Evolutionary conservation across 2,888 invertebrate genomes (phyloP), one percentile per base, ranked within the genome.

Genomic region (Cerastis rubricosa): DNA sequence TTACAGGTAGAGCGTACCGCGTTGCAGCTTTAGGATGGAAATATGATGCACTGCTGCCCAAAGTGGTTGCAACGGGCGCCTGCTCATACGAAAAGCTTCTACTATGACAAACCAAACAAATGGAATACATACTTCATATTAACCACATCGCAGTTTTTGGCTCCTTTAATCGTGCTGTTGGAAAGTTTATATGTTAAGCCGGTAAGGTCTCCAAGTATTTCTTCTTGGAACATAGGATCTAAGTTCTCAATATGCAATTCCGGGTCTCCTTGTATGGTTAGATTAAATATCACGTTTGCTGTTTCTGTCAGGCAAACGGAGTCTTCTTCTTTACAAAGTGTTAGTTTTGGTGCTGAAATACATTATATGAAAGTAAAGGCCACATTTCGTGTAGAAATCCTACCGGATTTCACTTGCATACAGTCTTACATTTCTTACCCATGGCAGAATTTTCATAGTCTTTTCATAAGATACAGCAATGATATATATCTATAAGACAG

Each of bases 91-190:
- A 29, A 59, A 17, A 4, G 1, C 59, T 12, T 6, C 19, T 3
- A 9, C 9, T 29, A 35, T 35, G 1, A 8, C 8, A 59, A 59
- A 59, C n/a, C 3, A 40, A 43, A 49, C 40, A 1, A 40, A 9
- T 25, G n/a, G 0, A 43, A 51, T 51, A 64, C 77, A 35, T 83
- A 87, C 88, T 80, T 74, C 29, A 73, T 14, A 9, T 81, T 35
- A n/a, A 29, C 22, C 2, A 81, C 72, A 19, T 68, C 22, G 29
- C 87, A 87, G 9, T 70, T 65, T 7, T 45, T 70, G 8, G 78
- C 76, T 43, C 88, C 87, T 49, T 59, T 54, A 25, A 86, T 5
- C 17, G 82, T 81, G 5, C 29, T 84, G 22, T 88, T 87, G 0
- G 40, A 29, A 35, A 82, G 43, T 6, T 72, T 68, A 54, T 88